Base-by-base conservation (phyloP, 2,888 invertebrate species). In the Drosophila pegasa region DNA sequence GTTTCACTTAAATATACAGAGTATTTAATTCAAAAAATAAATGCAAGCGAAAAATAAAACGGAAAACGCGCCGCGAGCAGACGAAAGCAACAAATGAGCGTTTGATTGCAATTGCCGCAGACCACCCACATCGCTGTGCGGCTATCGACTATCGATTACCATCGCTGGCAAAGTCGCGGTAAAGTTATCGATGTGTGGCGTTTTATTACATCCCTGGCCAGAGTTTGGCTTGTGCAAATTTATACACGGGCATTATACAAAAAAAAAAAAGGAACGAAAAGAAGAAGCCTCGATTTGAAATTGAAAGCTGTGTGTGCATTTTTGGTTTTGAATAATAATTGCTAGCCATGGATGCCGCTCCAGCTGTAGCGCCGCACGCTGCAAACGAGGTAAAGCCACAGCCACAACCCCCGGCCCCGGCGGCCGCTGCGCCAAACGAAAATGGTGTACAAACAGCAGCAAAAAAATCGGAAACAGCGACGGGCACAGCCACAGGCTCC, bases 401-500 rank as follows among this genome's bases (percentile, higher is more conserved):
- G 33, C 69, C 63, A 35, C 83, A 71, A 64, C 70, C 80, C 60
- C 68, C 86, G 88, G 75, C 78, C 69, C 62, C 78, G 83, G 83
- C 64, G 60, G 67, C 82, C 71, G 58, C 72, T 71, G 45, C 77
- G 33, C 47, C 70, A 78, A 89, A 75, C 41, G 83, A 83, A 83
- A 83, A 83, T 83, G 89, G 83, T 83, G 87, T 83, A 88, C 89
- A 89, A 83, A 87, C 88, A 85, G 79, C 80, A 80, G 73, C 68
- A 83, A 89, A 72, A 89, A 87, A 89, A 82, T 72, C 83, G 48
- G 83, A 83, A 72, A 61, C 74, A 56, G 60, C 59, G 57, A 55
- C 57, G 27, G 59, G 37, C 43, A 62, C 56, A 63, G 72, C 60
- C 31, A 60, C 78, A 25, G 60, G 45, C 58, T 59, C 66, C 54